phyloP scores from a whole-genome alignment of 2,888 invertebrate genomes.

The Synanthedon vespiformis region DNA sequence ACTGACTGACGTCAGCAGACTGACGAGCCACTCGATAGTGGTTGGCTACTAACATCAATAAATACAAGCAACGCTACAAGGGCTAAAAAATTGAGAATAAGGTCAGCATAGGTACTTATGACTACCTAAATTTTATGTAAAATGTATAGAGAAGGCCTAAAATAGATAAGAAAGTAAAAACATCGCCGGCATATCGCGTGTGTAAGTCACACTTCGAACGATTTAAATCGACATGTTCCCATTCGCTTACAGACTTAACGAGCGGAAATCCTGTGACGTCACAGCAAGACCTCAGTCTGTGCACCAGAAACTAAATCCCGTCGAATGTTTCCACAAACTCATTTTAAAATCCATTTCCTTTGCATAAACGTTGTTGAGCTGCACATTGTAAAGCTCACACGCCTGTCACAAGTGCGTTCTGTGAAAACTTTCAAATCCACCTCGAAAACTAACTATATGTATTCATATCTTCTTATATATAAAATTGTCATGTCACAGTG shows the following conservation, averaged over 20 bases:
- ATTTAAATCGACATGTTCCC: slow-evolving; percentile 1
- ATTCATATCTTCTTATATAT: too few species aligned
- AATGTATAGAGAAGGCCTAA: too few species aligned
- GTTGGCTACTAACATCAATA: too few species aligned
- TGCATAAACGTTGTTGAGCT: slow-evolving; percentile 12
- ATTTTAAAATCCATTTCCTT: slow-evolving; percentile 31
- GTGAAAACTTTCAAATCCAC: background rate
- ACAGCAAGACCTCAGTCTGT: background rate
- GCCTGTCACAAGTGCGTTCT: background rate
- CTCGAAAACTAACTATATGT: too few species aligned
- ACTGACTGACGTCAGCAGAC: too few species aligned
- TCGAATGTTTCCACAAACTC: slow-evolving; percentile 19
- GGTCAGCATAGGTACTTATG: too few species aligned
- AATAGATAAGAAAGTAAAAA: too few species aligned
- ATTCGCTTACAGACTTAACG: slow-evolving; percentile 1
- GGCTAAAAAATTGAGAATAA: too few species aligned
- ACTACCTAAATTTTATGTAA: too few species aligned
- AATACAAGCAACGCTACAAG: too few species aligned
- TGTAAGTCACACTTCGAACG: slow-evolving; percentile 2
- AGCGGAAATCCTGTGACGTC: background rate
- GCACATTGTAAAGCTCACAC: background rate
- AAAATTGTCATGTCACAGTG: too few species aligned
- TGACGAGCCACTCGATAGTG: too few species aligned
- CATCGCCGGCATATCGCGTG: background rate
- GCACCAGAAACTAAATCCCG: slow-evolving; percentile 4